Percentiles rank a stretch among this genome's conserved stretches.
Conservation (phyloP, 2,888 invertebrate species). For the Cylindroiulus punctatus region DNA sequence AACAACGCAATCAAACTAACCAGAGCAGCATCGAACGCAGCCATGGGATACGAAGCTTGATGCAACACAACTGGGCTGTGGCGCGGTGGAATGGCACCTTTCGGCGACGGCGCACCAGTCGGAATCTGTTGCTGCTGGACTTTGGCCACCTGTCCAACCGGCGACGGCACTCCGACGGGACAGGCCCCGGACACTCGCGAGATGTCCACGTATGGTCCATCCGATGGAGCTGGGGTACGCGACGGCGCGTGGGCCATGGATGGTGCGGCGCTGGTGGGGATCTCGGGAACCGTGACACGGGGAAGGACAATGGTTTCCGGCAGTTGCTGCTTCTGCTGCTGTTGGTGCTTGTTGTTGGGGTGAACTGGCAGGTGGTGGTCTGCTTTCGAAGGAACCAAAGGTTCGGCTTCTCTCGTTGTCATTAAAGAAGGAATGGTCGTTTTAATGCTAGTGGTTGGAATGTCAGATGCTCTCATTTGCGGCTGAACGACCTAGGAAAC, state of each 20-base stretch:
- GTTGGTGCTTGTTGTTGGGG: constrained; percentile 53
- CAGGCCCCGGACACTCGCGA: background rate
- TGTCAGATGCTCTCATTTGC: constrained; percentile 44
- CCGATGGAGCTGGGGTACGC: background rate
- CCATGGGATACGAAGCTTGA: constrained; percentile 57
- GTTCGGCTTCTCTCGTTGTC: background rate
- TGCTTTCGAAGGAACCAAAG: background rate
- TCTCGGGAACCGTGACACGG: constrained; percentile 51
- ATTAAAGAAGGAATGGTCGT: constrained; percentile 2
- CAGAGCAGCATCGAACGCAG: constrained; percentile 57
- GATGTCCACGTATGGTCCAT: constrained; percentile 19
- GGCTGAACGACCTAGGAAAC: constrained; percentile 52
- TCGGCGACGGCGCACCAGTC: constrained; percentile 35
- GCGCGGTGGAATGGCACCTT: constrained; percentile 49
- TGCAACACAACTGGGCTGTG: constrained; percentile 58
- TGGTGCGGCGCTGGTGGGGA: background rate
- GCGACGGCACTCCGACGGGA: constrained; percentile 42
- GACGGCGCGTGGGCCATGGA: constrained; percentile 10
- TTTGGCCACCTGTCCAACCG: constrained; percentile 40
- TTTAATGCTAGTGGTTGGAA: constrained; percentile 46
- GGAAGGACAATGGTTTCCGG: constrained; percentile 36
- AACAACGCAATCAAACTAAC: background rate
- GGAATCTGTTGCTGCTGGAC: constrained; percentile 55
- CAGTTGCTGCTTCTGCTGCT: constrained; percentile 58
- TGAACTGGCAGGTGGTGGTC: background rate